Evolutionary conservation across 2,113 vertebrate genomes (phyloP).

Genomic region (Clarias macrocephalus): DNA sequence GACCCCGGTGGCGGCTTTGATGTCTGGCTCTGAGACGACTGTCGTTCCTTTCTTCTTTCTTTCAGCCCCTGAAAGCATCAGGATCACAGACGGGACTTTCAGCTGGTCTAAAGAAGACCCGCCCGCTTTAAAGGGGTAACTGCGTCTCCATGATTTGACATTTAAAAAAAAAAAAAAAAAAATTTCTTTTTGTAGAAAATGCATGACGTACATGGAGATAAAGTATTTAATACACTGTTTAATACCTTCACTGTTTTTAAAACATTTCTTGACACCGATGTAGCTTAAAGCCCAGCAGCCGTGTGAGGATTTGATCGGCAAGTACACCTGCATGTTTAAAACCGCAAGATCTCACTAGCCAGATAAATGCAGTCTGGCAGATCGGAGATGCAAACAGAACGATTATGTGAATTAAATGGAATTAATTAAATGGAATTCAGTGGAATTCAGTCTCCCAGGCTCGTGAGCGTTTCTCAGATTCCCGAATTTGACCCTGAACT

Average conservation of each 20-base stretch:
- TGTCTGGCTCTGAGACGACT: conserved; percentile 12
- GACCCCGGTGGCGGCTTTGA: conserved; percentile 50
- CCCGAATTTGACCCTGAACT: no score
- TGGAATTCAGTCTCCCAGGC: not conserved
- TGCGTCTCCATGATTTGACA: not conserved
- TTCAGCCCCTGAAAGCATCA: conserved; percentile 76
- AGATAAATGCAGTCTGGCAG: conserved; percentile 14
- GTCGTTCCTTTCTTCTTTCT: conserved; percentile 8
- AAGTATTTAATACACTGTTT: not conserved
- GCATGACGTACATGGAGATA: not conserved
- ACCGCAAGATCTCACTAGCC: not conserved
- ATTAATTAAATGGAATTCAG: not conserved
- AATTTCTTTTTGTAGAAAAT: not conserved
- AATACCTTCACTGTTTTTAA: not conserved
- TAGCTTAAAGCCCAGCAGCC: conserved; percentile 1
- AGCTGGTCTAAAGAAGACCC: conserved; percentile 84
- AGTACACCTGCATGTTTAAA: conserved; percentile 46
- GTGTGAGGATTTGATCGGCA: conserved; percentile 41
- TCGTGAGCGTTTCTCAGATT: no score
- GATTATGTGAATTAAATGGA: not conserved
- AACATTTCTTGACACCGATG: not conserved
- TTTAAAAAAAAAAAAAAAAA: not conserved
- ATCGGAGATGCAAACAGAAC: not conserved
- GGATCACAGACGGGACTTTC: conserved; percentile 82
- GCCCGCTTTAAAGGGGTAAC: conserved; percentile 79